Evolutionary conservation across 1,140 invertebrate genomes (phyloP), one percentile per base, ranked within the genome.

Genomic region (Caenorhabditis brenneri): DNA sequence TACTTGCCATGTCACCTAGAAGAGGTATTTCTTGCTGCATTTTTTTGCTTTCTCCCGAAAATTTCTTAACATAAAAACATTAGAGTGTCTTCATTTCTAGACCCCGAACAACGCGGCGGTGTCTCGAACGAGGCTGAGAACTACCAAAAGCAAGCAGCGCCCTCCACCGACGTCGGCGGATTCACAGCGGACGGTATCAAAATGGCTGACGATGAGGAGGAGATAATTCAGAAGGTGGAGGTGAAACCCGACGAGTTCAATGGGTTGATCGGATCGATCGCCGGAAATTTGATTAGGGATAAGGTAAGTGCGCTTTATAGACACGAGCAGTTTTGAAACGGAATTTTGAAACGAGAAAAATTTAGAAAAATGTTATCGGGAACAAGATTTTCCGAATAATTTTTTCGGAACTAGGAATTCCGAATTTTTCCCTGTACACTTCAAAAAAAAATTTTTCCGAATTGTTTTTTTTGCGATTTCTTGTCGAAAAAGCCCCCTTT

Each of bases 231-330:
- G 27, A 82, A 86, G 42, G 88, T 90, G 15, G 87, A 91, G 65
- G 39, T 90, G 36, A 79, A 89, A 55, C 88, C 82, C 5, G 86
- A 90, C 48, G 86, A 90, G 51, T 90, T 90, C 84, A 90, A 87
- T 84, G 89, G 89, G n/a, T 79, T 90, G 1, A 90, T 90, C 55
- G 90, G 89, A 10, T 90, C 85, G 74, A 84, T 90, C 65, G 90
- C 89, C 46, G 90, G 90, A 7, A 87, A 88, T 84, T 78, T 91
- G 29, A 88, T 90, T 58, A 39, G 86, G 12, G 84, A 89, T 55
- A 85, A 87, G 80, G 79, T 90, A 10, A 81, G n/a, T n/a, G n/a
- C n/a, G n/a, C n/a, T n/a, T n/a, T n/a, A n/a, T n/a, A n/a, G n/a
- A n/a, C n/a, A n/a, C n/a, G n/a, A n/a, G n/a, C 89, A 29, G 58